phyloP scores from a whole-genome alignment of 2,113 vertebrate species.

The Nycticryphes semicollaris region DNA sequence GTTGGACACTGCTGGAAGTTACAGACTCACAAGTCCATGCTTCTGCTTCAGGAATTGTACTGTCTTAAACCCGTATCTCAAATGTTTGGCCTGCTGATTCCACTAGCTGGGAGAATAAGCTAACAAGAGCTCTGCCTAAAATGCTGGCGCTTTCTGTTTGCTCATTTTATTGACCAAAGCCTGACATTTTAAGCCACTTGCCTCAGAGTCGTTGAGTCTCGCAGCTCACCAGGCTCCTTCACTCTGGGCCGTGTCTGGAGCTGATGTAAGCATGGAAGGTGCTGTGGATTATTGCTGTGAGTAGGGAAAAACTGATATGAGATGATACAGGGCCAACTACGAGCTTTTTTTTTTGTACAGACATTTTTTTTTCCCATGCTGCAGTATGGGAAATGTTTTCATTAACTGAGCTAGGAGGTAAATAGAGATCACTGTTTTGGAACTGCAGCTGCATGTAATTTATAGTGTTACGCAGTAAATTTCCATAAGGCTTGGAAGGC shows the following conservation, averaged over 20 bases:
- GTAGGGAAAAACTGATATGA: accelerated
- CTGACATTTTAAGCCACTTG: neutral
- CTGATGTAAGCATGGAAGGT: neutral
- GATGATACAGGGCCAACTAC: neutral
- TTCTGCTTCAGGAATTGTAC: neutral
- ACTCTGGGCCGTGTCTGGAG: neutral
- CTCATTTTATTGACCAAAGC: neutral
- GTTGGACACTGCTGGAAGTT: too few relatives aligned
- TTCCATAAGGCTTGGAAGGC: neutral
- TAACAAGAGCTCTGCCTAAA: neutral
- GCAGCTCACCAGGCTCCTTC: neutral
- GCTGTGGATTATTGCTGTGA: neutral
- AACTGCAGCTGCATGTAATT: neutral
- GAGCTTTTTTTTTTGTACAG: neutral
- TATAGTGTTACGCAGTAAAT: neutral
- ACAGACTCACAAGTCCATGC: accelerated
- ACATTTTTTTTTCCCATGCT: neutral
- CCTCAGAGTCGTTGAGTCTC: neutral
- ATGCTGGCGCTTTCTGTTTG: neutral
- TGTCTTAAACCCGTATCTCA: neutral
- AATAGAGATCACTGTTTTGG: neutral
- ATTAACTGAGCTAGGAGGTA: neutral
- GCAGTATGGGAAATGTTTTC: neutral
- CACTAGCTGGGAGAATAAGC: neutral
- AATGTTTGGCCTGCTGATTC: neutral